These are phyloP conservation scores for Trichogramma pretiosum DNA, from an alignment of 1,140 invertebrate genomes.

Conservation along the genomic window DNA sequence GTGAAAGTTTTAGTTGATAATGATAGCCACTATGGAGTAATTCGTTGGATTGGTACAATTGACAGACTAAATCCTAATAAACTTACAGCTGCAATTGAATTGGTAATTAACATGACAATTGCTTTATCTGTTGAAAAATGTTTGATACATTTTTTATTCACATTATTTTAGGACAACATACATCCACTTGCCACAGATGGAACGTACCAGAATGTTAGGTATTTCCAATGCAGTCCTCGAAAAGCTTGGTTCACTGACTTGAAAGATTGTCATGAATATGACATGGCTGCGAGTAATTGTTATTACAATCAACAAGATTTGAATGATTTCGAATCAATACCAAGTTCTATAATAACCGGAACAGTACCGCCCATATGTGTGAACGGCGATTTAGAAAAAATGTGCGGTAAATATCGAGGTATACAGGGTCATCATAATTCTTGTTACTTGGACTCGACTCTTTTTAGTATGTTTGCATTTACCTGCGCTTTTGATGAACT, in stretches of 20 bases:
- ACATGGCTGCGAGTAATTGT: conserved; percentile 47
- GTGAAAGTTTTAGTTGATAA: conserved; percentile 60
- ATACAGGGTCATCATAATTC: conserved; percentile 98
- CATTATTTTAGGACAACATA: conserved; percentile 48
- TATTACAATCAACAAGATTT: conserved; percentile 19
- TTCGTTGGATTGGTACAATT: conserved; percentile 74
- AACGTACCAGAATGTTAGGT: conserved; percentile 57
- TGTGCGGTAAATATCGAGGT: conserved; percentile 72
- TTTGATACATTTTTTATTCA: conserved; percentile 1
- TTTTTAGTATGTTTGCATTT: conserved; percentile 96
- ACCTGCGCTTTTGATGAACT: conserved; percentile 87
- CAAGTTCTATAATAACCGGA: conserved; percentile 71
- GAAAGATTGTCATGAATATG: conserved; percentile 67
- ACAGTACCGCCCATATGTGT: conserved; percentile 66
- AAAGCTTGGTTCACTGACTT: conserved; percentile 71
- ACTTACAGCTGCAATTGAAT: conserved; percentile 59
- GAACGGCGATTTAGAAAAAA: conserved; percentile 56
- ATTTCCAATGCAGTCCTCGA: conserved; percentile 62
- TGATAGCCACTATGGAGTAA: conserved; percentile 63
- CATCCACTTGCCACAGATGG: conserved; percentile 62
- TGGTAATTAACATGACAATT: conserved; percentile 43
- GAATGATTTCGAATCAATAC: conserved; percentile 50
- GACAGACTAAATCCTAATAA: conserved; percentile 40
- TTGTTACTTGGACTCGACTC: conserved; percentile 92
- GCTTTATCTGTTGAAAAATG: neutral